Percentiles rank a stretch among this genome's conserved stretches.
Evolutionary conservation across 2,888 invertebrate genomes (phyloP).

Genomic region (Macrophya annulata): DNA sequence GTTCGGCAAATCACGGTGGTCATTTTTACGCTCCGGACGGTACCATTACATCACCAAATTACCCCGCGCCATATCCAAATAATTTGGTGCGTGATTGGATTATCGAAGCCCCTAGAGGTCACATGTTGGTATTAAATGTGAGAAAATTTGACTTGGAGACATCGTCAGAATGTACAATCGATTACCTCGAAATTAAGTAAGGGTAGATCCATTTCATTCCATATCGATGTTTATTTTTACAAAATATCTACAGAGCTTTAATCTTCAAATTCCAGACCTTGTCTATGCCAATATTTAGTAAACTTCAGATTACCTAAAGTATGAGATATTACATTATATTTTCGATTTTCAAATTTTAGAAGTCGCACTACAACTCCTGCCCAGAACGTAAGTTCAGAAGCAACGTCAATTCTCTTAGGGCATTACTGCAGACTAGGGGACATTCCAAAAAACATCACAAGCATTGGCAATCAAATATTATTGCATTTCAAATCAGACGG

Average conservation of each 20-base stretch:
- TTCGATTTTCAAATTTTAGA: not conserved
- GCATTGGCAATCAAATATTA: slow-evolving; percentile 88
- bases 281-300: too few relatives aligned
- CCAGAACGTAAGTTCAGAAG: not conserved
- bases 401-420: slow-evolving; percentile 82
- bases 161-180: not conserved
- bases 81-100: not conserved
- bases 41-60: not conserved
- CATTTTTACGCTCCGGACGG: not conserved
- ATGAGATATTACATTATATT: not conserved
- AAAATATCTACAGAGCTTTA: not conserved
- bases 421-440: slow-evolving; percentile 87
- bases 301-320: too few relatives aligned
- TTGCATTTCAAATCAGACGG: slow-evolving; percentile 89
- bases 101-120: not conserved
- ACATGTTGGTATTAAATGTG: not conserved
- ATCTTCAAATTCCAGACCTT: too few relatives aligned
- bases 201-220: not conserved
- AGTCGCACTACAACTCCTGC: not conserved
- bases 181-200: not conserved
- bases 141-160: not conserved
- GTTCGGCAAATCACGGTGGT: not conserved
- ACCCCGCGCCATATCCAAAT: not conserved
- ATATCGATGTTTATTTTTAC: not conserved
- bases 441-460: slow-evolving; percentile 84